These are phyloP conservation scores for Hetaerina americana DNA, from an alignment of 1,140 invertebrate genomes.

Conservation along the genomic window DNA sequence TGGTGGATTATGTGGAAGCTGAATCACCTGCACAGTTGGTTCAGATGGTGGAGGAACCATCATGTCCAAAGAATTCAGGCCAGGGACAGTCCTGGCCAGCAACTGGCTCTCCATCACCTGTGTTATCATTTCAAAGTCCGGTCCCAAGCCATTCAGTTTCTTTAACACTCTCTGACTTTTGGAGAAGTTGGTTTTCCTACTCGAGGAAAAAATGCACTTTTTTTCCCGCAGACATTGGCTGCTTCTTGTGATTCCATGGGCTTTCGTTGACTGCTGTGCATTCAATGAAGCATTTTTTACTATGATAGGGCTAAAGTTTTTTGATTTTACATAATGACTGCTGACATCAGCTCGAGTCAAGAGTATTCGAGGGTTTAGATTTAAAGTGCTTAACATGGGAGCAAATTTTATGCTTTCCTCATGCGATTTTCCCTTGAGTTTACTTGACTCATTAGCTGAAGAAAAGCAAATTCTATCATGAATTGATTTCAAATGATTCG, in stretches of 20 bases:
- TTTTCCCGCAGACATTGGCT: not conserved
- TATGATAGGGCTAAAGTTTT: conserved; percentile 19
- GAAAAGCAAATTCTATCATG: conserved; percentile 20
- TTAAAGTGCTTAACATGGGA: conserved; percentile 33
- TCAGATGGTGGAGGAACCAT: conserved; percentile 36
- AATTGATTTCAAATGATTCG: conserved; percentile 27
- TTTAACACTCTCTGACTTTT: conserved; percentile 3
- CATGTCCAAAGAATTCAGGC: conserved; percentile 38
- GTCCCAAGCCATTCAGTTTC: not conserved
- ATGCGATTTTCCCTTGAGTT: conserved; percentile 23
- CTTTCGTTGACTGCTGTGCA: not conserved
- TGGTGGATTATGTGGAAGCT: conserved; percentile 28
- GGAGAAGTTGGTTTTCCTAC: not conserved
- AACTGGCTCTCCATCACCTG: conserved; percentile 21
- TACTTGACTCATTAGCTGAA: conserved; percentile 6
- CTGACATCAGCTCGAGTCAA: conserved; percentile 28
- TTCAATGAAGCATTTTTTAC: not conserved
- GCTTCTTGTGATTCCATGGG: conserved; percentile 12
- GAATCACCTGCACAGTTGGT: conserved; percentile 43
- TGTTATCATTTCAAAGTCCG: not conserved
- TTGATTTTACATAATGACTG: conserved; percentile 3
- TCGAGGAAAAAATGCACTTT: not conserved
- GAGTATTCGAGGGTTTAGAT: conserved; percentile 37
- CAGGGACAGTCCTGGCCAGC: conserved; percentile 34
- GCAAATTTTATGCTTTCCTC: conserved; percentile 26